Conservation (phyloP, 2,113 vertebrate species). For the Phrynosoma platyrhinos region DNA sequence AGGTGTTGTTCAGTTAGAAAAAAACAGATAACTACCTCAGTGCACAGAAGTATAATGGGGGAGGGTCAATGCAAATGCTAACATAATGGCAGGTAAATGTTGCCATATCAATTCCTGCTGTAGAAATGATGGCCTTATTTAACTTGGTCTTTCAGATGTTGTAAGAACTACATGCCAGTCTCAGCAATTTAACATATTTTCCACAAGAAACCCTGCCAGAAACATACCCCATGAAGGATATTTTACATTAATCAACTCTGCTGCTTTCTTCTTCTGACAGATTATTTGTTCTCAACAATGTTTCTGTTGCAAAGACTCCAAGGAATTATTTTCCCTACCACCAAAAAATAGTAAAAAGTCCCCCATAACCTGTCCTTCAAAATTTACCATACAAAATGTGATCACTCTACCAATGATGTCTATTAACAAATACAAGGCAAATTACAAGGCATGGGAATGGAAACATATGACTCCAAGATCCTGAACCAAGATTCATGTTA, state of each 20-base stretch:
- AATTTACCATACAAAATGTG: conserved; percentile 53
- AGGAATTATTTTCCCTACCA: conserved; percentile 59
- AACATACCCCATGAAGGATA: background rate
- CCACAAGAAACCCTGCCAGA: background rate
- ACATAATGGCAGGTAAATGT: background rate
- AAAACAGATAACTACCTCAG: background rate
- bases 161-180: conserved; percentile 3
- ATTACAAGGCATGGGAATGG: conserved; percentile 60
- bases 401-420: conserved; percentile 67
- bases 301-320: conserved; percentile 36
- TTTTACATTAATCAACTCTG: conserved; percentile 10
- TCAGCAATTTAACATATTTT: background rate
- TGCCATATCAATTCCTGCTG: background rate
- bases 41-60: background rate
- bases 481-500: conserved; percentile 63
- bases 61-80: background rate
- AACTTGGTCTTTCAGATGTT: background rate
- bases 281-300: conserved; percentile 57
- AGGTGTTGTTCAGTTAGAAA: background rate
- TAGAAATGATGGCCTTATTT: background rate
- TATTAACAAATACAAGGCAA: conserved; percentile 71
- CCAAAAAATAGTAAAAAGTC: conserved; percentile 61
- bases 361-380: conserved; percentile 59
- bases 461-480: conserved; percentile 64
- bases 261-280: conserved; percentile 33